Evolutionary conservation across 2,797 vertebrate species (phyloP).

Genomic region (Eurystomus glaucurus): DNA sequence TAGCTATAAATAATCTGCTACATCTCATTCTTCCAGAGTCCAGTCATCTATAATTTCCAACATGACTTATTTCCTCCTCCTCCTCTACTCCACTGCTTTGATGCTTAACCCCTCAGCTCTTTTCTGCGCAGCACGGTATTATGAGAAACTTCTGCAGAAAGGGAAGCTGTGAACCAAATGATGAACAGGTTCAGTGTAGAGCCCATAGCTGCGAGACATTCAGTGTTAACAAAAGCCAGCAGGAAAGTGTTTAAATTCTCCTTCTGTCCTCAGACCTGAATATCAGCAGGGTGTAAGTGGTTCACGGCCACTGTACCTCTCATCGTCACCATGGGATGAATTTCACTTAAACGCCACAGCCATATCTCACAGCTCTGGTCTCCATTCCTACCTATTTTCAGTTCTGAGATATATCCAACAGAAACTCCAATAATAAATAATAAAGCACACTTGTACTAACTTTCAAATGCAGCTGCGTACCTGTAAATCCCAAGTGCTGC

Average conservation of each 20-base stretch:
- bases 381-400: constrained; percentile 37
- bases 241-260: constrained; percentile 64
- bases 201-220: constrained; percentile 28
- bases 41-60: constrained; percentile 28
- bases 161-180: constrained; percentile 52
- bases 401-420: background rate
- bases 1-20: constrained; percentile 52
- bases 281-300: constrained; percentile 56
- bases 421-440: constrained; percentile 8
- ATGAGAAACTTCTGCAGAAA: constrained; percentile 22
- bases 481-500: background rate
- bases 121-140: background rate
- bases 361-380: constrained; percentile 19
- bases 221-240: constrained; percentile 34
- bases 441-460: background rate
- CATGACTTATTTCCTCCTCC: constrained; percentile 21
- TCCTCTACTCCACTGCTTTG: constrained; percentile 21
- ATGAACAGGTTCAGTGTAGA: background rate
- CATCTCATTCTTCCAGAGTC: background rate
- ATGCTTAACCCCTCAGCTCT: constrained; percentile 7
- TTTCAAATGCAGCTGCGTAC: background rate
- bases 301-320: background rate
- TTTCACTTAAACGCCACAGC: constrained; percentile 7
- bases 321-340: constrained; percentile 36
- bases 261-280: constrained; percentile 45